Evolutionary conservation across 2,888 invertebrate species (phyloP).

Genomic region (Eupelmus urozonus): DNA sequence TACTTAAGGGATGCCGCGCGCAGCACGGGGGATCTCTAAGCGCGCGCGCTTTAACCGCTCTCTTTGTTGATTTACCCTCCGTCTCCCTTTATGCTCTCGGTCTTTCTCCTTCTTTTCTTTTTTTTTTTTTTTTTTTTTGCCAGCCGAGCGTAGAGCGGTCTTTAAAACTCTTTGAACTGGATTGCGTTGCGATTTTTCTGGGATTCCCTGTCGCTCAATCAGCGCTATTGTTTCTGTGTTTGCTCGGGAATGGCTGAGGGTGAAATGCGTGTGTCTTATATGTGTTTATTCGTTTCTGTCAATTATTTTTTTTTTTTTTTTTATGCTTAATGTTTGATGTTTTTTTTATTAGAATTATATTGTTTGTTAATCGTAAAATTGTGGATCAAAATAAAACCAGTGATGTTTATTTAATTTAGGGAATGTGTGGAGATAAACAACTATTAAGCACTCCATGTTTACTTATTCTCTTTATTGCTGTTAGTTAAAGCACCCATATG

Average conservation of each 20-base stretch:
- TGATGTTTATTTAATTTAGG: not conserved
- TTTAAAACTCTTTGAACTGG: conserved; percentile 37
- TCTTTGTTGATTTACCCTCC: conserved; percentile 43
- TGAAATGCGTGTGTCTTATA: too few relatives aligned
- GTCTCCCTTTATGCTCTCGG: conserved; percentile 7
- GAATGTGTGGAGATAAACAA: not conserved
- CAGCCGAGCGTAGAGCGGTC: not conserved
- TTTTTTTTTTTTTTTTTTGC: conserved; percentile 17
- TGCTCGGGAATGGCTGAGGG: too few relatives aligned
- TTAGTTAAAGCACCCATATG: not conserved
- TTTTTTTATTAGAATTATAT: too few relatives aligned
- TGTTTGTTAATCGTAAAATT: not conserved
- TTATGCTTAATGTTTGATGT: not conserved
- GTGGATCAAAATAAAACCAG: not conserved
- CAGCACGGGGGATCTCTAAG: conserved; percentile 4
- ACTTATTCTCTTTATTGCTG: not conserved
- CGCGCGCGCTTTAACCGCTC: conserved; percentile 49
- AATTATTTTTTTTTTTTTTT: not conserved
- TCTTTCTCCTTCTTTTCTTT: conserved; percentile 19
- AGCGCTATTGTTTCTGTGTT: not conserved
- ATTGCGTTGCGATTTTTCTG: conserved; percentile 5
- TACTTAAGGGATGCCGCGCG: conserved; percentile 68
- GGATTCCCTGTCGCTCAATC: not conserved
- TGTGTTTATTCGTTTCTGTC: too few relatives aligned
- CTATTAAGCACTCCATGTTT: not conserved